Conservation (phyloP, 2,888 invertebrate species). For the Pilophorus perplexus region DNA sequence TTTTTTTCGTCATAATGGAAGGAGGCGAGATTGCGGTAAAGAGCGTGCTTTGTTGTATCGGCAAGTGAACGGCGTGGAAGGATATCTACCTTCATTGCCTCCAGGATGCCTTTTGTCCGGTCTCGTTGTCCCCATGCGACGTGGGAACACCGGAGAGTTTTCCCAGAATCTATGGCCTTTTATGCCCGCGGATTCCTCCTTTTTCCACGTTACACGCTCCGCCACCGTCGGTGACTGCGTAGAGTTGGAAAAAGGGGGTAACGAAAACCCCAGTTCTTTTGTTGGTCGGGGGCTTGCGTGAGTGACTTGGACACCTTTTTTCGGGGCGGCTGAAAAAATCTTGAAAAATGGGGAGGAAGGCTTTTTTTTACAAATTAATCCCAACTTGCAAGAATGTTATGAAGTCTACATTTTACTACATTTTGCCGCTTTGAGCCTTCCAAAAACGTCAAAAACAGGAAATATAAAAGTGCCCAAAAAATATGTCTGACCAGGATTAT, state of each 20-base stretch:
- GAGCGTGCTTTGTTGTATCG: constrained; percentile 7
- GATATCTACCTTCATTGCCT: too few relatives aligned
- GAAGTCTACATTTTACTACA: too few relatives aligned
- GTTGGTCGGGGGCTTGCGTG: constrained; percentile 1
- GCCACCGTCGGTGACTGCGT: neutral
- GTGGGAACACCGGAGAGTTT: constrained; percentile 20
- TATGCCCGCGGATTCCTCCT: constrained; percentile 14
- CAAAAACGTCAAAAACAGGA: too few relatives aligned
- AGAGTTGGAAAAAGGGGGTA: too few relatives aligned
- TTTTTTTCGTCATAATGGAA: constrained; percentile 31
- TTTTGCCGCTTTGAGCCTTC: too few relatives aligned
- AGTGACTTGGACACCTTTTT: too few relatives aligned
- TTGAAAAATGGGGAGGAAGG: too few relatives aligned
- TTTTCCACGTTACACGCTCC: constrained; percentile 34
- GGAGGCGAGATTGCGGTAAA: constrained; percentile 29
- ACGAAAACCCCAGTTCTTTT: constrained; percentile 11
- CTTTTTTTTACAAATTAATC: too few relatives aligned
- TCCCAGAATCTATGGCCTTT: constrained; percentile 24
- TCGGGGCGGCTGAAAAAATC: too few relatives aligned
- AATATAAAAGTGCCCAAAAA: too few relatives aligned
- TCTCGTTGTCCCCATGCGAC: constrained; percentile 13
- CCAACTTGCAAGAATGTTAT: too few relatives aligned
- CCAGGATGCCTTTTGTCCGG: constrained; percentile 4
- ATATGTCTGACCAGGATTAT: too few relatives aligned
- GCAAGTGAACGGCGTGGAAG: neutral